Base-by-base conservation (phyloP, 2,888 invertebrate genomes). In the Caradrina kadenii region DNA sequence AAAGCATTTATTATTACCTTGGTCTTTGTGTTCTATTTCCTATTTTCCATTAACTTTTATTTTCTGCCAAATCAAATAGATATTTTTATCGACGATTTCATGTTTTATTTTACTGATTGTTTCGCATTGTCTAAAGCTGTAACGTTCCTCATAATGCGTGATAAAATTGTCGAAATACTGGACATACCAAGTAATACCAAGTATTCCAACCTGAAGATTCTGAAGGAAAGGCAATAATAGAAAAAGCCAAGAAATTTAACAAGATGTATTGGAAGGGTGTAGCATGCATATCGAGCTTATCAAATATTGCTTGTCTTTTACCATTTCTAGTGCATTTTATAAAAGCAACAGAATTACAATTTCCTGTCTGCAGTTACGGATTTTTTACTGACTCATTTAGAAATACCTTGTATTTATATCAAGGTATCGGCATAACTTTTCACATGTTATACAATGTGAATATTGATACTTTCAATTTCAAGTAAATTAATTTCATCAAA, bases 71-170 rank as follows among this genome's bases (percentile, higher is more conserved):
- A 73, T 65, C 71, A 88, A 45, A 63, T 93, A 42, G 92, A 93
- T 22, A 58, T 83, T 31, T 85, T 92, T 66, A 87, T 92, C 17
- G 91, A 90, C 63, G 90, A 92, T 80, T 70, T 91, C 83, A 75
- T 93, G 69, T 90, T 93, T 79, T 93, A 90, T 82, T 91, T 92
- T 35, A 91, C 88, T 0, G 86, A 87, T 65, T 5, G 92, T 2
- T 71, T 88, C 22, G 81, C 89, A 2, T 26, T 79, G 7, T 89
- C 89, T 2, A 93, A 92, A 87, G 88, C 85, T 8, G 42, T 93
- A 5, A 92, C 92, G 0, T 89, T 89, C 79, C 49, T 88, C 0
- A 63, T 89, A 3, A 77, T 85, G 80, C 86, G 79, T 17, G 65
- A 85, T 0, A 87, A 89, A 76, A 89, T 93, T 45, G 54, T 65